These are phyloP conservation scores for Tetramorium simillimum DNA, from an alignment of 1,140 invertebrate genomes.

Conservation along the genomic window DNA sequence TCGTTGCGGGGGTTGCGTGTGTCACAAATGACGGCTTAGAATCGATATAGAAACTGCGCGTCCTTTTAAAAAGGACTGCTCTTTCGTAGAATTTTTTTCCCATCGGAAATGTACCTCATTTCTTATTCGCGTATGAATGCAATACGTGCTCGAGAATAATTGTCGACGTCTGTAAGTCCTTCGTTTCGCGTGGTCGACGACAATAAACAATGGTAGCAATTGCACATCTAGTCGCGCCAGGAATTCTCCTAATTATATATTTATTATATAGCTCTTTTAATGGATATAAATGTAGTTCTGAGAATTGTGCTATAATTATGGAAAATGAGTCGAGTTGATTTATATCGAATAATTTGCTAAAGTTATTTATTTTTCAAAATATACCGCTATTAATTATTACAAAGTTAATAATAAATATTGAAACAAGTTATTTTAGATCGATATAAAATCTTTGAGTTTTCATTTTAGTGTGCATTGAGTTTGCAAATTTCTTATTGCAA, in stretches of 20 bases:
- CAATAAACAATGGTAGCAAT: constrained; percentile 19
- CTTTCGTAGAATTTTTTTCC: constrained; percentile 12
- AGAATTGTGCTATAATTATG: neutral
- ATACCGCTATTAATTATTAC: neutral
- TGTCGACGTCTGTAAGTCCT: neutral
- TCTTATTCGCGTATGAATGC: neutral
- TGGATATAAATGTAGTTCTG: neutral
- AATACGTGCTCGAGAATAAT: constrained; percentile 26
- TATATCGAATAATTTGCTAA: neutral
- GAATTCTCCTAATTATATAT: constrained; percentile 8
- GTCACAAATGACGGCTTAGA: constrained; percentile 10
- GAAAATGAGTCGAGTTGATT: constrained; percentile 7
- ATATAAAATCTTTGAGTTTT: neutral
- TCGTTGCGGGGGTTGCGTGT: constrained; percentile 24
- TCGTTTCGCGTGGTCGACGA: constrained; percentile 6
- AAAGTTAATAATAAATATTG: constrained; percentile 1
- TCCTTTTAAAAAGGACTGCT: neutral
- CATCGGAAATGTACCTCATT: neutral
- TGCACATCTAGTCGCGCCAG: neutral
- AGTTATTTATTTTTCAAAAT: constrained; percentile 1
- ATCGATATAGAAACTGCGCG: constrained; percentile 19
- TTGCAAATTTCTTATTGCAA: neutral
- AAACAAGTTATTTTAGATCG: neutral
- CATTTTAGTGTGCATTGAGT: neutral
- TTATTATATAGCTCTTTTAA: constrained; percentile 4